Conservation (phyloP, 2,888 invertebrate genomes). For the Patella depressa region DNA sequence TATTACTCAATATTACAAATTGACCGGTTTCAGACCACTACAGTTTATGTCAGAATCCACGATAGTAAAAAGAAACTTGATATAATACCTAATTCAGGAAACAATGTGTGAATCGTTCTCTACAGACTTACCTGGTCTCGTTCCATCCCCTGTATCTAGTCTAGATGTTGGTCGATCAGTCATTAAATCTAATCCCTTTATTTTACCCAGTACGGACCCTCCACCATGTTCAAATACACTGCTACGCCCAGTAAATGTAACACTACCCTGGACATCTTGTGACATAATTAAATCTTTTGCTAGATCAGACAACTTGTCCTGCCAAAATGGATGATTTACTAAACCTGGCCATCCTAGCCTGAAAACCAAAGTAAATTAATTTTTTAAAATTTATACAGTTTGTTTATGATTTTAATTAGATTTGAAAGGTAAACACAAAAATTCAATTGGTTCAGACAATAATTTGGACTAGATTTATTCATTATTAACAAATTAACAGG, state of each 20-base stretch:
- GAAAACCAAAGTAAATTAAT: neutral
- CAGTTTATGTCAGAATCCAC: no score
- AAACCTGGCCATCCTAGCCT: slow-evolving; percentile 69
- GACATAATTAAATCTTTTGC: slow-evolving; percentile 58
- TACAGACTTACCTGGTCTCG: slow-evolving; percentile 46
- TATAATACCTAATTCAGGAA: no score
- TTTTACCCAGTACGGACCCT: slow-evolving; percentile 56
- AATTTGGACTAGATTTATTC: neutral
- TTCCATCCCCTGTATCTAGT: slow-evolving; percentile 44
- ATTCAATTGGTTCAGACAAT: neutral
- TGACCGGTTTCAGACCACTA: no score
- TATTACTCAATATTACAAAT: no score
- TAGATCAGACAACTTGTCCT: slow-evolving; percentile 63
- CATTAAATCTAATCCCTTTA: slow-evolving; percentile 57
- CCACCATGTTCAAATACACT: slow-evolving; percentile 60
- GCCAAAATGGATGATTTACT: slow-evolving; percentile 70
- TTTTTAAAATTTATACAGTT: neutral
- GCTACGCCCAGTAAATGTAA: slow-evolving; percentile 47
- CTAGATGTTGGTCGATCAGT: slow-evolving; percentile 48
- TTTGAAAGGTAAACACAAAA: no score
- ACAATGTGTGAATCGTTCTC: no score
- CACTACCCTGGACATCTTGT: slow-evolving; percentile 51
- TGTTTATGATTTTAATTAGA: no score
- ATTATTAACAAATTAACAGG: neutral
- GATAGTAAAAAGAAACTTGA: no score